Conservation (phyloP, 2,113 vertebrate genomes). For the Paradoxurus hermaphroditus region DNA sequence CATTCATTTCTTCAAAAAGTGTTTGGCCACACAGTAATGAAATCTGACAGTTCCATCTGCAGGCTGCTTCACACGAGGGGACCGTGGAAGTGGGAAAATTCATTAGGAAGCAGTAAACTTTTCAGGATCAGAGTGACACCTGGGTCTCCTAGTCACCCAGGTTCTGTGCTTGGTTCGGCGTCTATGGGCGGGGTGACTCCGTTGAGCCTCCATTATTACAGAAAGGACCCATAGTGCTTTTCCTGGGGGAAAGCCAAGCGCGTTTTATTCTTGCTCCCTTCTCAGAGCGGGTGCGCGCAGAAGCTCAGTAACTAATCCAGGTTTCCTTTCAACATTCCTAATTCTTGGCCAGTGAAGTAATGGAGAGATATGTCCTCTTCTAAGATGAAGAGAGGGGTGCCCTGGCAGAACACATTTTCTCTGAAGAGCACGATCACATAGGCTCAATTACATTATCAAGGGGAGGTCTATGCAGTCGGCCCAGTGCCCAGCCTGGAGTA, state of each 20-base stretch:
- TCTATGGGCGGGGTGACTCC: neutral
- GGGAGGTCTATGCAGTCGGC: neutral
- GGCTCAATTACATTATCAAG: neutral
- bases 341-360: neutral
- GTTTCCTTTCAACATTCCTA: neutral
- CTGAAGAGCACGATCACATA: neutral
- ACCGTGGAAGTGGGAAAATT: conserved; percentile 7
- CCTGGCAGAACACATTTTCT: neutral
- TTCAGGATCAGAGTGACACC: neutral
- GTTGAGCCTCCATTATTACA: neutral
- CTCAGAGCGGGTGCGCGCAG: neutral
- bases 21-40: neutral
- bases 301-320: neutral
- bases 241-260: neutral
- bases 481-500: neutral
- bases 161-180: neutral
- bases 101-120: neutral
- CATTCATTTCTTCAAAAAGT: neutral
- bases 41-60: neutral
- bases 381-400: neutral
- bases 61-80: neutral
- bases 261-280: neutral
- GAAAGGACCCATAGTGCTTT: neutral
- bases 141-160: neutral
- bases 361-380: neutral